phyloP scores from a whole-genome alignment of 2,888 invertebrate species.

The Dynastes tityus region DNA sequence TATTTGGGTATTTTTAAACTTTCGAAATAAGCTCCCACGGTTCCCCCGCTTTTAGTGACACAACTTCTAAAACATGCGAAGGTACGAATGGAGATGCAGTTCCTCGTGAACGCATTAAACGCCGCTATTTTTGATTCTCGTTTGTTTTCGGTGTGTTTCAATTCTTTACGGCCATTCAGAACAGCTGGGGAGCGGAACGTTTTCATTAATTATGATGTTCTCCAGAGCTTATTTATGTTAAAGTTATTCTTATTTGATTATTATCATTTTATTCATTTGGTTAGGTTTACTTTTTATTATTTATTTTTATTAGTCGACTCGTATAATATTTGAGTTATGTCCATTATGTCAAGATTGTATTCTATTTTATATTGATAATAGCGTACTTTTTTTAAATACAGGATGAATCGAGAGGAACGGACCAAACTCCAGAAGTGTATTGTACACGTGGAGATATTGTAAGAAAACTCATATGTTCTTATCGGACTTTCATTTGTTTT shows the following conservation, averaged over 20 bases:
- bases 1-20: slow-evolving; percentile 30
- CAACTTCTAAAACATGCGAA: slow-evolving; percentile 5
- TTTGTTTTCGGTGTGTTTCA: background rate
- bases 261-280: background rate
- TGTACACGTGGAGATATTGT: no score
- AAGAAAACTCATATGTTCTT: no score
- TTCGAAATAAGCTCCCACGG: slow-evolving; percentile 13
- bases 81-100: slow-evolving; percentile 11
- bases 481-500: no score
- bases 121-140: background rate
- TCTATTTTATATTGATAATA: no score
- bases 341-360: no score
- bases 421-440: no score
- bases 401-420: no score
- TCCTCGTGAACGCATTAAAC: background rate
- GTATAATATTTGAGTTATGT: no score
- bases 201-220: background rate
- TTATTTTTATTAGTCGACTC: no score
- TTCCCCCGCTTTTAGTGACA: background rate
- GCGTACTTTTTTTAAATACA: no score
- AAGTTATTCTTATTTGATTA: background rate
- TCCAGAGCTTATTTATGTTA: background rate
- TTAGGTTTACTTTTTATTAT: no score
- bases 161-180: background rate
- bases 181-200: slow-evolving; percentile 5